phyloP scores from a whole-genome alignment of 2,888 invertebrate genomes.

The Trachelus tabidus region DNA sequence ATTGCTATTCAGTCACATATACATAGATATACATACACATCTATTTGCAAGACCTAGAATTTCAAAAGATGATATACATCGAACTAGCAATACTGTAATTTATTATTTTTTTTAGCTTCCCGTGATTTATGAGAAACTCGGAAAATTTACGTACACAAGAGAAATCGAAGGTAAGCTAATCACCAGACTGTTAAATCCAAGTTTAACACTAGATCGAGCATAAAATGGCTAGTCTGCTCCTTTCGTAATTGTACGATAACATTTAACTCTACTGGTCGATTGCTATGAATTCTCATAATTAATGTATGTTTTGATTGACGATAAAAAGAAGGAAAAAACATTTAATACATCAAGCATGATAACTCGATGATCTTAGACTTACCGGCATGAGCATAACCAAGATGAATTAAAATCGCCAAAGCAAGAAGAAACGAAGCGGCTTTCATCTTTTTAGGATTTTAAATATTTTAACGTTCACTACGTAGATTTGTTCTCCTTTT shows the following conservation, averaged over 20 bases:
- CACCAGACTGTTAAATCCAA: background rate
- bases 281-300: background rate
- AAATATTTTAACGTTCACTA: background rate
- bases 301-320: background rate
- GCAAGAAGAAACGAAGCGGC: background rate
- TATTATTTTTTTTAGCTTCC: background rate
- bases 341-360: background rate
- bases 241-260: background rate
- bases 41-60: background rate
- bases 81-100: background rate
- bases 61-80: background rate
- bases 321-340: background rate
- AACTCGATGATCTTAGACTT: background rate
- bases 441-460: background rate
- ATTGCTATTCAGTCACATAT: background rate
- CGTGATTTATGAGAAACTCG: too few relatives aligned
- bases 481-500: background rate
- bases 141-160: background rate
- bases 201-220: background rate
- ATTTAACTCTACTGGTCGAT: background rate
- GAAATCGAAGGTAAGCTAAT: background rate
- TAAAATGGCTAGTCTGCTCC: background rate
- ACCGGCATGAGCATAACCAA: background rate
- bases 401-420: background rate
- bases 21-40: background rate